Evolutionary conservation across 2,113 vertebrate genomes (phyloP).

Genomic region (Amblyopsis rosae): DNA sequence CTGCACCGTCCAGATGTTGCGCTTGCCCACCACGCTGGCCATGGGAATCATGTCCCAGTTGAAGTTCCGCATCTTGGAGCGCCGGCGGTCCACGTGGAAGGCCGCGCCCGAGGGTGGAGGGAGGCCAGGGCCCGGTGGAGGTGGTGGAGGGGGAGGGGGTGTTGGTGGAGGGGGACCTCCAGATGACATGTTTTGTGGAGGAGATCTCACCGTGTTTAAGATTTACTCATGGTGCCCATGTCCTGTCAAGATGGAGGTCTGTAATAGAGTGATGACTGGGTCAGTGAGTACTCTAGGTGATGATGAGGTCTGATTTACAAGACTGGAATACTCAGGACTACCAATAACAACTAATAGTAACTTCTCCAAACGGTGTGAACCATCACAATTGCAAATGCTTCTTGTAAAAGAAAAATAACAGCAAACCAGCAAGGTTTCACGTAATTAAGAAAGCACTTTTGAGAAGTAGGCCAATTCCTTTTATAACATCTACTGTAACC

Average conservation of each 20-base stretch:
- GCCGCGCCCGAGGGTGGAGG: constrained; percentile 1
- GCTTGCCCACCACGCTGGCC: constrained; percentile 73
- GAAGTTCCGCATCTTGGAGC: constrained; percentile 78
- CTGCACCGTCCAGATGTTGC: constrained; percentile 80
- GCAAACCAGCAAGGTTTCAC: constrained; percentile 6
- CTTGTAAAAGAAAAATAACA: constrained; percentile 33
- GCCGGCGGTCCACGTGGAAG: constrained; percentile 16
- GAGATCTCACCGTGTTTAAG: constrained; percentile 31
- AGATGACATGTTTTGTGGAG: constrained; percentile 54
- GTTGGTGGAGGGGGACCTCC: constrained; percentile 14
- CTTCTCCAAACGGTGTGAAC: constrained; percentile 9
- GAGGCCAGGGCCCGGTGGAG: constrained; percentile 16
- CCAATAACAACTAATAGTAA: not conserved
- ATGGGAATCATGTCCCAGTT: constrained; percentile 83
- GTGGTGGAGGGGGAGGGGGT: constrained; percentile 42
- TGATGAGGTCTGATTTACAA: not conserved
- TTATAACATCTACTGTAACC: too few species aligned
- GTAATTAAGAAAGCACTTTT: too few species aligned
- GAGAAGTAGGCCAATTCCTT: too few species aligned
- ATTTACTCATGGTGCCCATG: constrained; percentile 19
- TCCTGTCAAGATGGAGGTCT: not conserved
- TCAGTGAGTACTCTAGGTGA: not conserved
- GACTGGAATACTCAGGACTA: not conserved
- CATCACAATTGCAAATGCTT: constrained; percentile 14
- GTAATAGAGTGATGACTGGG: not conserved